These are phyloP conservation scores for Ciconia stormi DNA, from an alignment of 2,113 vertebrate genomes.

Conservation along the genomic window DNA sequence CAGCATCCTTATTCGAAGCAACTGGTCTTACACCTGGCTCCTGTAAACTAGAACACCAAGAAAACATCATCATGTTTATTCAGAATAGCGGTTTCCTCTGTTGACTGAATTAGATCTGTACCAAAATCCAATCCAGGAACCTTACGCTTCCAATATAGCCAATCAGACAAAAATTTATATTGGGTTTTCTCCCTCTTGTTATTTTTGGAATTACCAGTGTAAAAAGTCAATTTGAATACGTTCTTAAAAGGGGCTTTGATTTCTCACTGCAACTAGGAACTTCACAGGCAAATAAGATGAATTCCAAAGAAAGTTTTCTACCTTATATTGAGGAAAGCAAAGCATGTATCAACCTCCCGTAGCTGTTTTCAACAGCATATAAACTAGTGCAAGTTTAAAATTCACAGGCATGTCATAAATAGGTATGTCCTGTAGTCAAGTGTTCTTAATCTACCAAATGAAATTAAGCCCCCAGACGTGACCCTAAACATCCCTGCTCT, in stretches of 20 bases:
- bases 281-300: neutral
- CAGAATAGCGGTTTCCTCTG: neutral
- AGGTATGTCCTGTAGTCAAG: neutral
- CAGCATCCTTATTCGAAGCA: slow-evolving; percentile 78
- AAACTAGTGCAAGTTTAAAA: neutral
- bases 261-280: neutral
- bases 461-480: neutral
- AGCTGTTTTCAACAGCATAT: neutral
- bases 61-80: neutral
- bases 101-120: neutral
- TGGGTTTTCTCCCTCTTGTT: neutral
- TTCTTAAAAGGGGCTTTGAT: neutral
- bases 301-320: neutral
- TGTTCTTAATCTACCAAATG: neutral
- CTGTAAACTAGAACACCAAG: slow-evolving; percentile 62
- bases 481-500: neutral
- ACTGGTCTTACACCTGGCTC: slow-evolving; percentile 78
- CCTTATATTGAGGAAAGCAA: neutral
- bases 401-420: neutral
- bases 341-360: neutral
- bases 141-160: neutral
- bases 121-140: neutral
- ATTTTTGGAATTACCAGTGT: neutral
- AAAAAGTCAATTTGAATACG: neutral
- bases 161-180: neutral